phyloP scores from a whole-genome alignment of 1,140 invertebrate genomes.

The Stenopsyche tienmushanensis region DNA sequence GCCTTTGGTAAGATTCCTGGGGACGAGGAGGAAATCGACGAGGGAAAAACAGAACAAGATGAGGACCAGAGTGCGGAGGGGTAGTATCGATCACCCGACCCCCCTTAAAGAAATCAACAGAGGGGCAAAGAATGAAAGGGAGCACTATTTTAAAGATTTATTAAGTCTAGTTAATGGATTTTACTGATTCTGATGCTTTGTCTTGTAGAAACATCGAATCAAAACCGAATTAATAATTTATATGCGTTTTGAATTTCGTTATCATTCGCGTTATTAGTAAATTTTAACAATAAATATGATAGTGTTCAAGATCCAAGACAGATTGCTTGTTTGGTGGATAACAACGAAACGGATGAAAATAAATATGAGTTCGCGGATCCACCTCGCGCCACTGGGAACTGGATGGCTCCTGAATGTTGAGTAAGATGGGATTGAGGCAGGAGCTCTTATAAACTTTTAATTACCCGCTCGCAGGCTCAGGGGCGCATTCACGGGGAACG shows the following conservation, averaged over 20 bases:
- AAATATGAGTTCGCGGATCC: too few species aligned
- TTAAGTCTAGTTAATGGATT: slow-evolving; percentile 38
- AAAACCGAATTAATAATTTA: too few species aligned
- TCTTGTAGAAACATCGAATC: too few species aligned
- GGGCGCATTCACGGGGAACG: slow-evolving; percentile 25
- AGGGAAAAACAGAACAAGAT: slow-evolving; percentile 8
- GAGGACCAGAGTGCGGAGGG: slow-evolving; percentile 4
- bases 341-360: too few species aligned
- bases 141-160: slow-evolving; percentile 45
- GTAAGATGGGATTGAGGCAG: slow-evolving; percentile 27
- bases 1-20: slow-evolving; percentile 42
- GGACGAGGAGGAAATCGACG: slow-evolving; percentile 1
- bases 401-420: slow-evolving; percentile 12
- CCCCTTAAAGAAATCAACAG: slow-evolving; percentile 49
- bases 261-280: too few species aligned
- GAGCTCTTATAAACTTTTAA: slow-evolving; percentile 41
- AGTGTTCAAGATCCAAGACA: too few species aligned
- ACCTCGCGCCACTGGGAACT: background rate
- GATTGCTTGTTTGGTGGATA: too few species aligned
- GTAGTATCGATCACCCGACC: slow-evolving; percentile 52
- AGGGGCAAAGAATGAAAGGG: slow-evolving; percentile 53
- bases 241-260: too few species aligned
- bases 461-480: slow-evolving; percentile 33
- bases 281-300: too few species aligned
- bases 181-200: slow-evolving; percentile 11